Evolutionary conservation across 2,113 vertebrate species (phyloP), one percentile per base, ranked within the genome.

Genomic region (Montifringilla adamsi): DNA sequence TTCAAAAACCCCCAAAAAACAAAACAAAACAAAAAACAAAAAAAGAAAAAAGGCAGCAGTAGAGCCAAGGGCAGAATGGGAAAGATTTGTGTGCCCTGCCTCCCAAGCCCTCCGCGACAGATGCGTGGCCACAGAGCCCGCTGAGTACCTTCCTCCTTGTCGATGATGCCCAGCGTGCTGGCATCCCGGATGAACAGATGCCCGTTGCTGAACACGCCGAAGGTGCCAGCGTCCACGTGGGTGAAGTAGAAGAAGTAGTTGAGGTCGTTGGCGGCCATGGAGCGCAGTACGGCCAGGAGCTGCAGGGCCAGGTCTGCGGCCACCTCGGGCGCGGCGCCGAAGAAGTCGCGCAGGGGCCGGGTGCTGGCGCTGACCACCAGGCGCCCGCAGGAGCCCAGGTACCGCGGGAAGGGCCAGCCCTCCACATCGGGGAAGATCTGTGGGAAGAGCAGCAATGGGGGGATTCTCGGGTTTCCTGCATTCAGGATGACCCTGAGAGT

Each of bases 171-270:
- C 84, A 98, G 96, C 3, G 88, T 95, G 89, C 98, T 98, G 96
- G 98, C 98, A 96, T 99, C 98, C 55, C 97, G 97, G 94, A 98
- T 98, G 96, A 98, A 98, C 95, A 99, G 97, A 91, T 98, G 98
- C 68, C 98, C 98, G 0, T 99, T 98, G 94, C 97, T 98, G 81
- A 98, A 98, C 81, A 98, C 97, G 33, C 98, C 98, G n/a, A 99
- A 99, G 93, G 97, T 98, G 96, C 94, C 94, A 70, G 97, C 95
- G 3, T 98, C 96, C 55, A 98, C 87, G 6, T 53, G 96, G 84
- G 98, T 98, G 96, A 98, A 99, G 93, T 98, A 99, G 94, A 99
- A 98, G 91, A 98, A 98, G 83, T 98, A 99, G 93, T 97, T 97
- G 90, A 98, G 97, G 90, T 98, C 98, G 53, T 99, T 99, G 97